Evolutionary conservation across 2,113 vertebrate genomes (phyloP).

Genomic region (Gobius niger): DNA sequence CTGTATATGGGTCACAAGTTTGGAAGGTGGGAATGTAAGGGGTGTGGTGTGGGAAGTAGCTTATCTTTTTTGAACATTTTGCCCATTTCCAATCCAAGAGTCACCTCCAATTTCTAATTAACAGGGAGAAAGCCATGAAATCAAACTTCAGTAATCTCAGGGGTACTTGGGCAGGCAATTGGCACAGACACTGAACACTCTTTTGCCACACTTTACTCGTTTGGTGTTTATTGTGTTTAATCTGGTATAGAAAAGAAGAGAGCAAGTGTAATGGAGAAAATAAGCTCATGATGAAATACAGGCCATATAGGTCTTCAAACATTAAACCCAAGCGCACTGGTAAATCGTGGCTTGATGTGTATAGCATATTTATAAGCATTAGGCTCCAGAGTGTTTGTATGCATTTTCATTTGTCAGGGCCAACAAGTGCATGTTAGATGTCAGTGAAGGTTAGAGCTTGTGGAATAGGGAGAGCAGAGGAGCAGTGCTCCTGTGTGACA

Average conservation of each 20-base stretch:
- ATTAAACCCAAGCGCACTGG: constrained; percentile 38
- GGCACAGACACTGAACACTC: constrained; percentile 58
- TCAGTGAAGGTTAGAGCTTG: constrained; percentile 67
- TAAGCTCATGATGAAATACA: constrained; percentile 45
- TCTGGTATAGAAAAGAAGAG: constrained; percentile 12
- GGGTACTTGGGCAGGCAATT: constrained; percentile 65
- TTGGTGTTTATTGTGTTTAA: constrained; percentile 7
- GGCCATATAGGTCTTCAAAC: constrained; percentile 57
- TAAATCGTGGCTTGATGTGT: constrained; percentile 33
- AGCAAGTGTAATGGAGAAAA: constrained; percentile 38
- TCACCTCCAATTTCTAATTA: constrained; percentile 78
- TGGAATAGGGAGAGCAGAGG: constrained; percentile 65
- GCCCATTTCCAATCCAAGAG: constrained; percentile 71
- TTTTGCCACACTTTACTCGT: constrained; percentile 47
- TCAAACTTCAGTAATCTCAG: constrained; percentile 73
- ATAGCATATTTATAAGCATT: constrained; percentile 29
- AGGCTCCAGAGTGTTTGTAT: constrained; percentile 55
- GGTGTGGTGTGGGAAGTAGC: constrained; percentile 63
- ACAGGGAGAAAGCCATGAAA: constrained; percentile 72
- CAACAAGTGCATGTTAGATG: constrained; percentile 59
- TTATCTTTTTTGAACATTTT: constrained; percentile 70
- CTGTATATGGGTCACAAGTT: constrained; percentile 72
- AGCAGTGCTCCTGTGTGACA: constrained; percentile 65
- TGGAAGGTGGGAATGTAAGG: constrained; percentile 69
- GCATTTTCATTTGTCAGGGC: constrained; percentile 48